Evolutionary conservation across 2,113 vertebrate species (phyloP).

Genomic region (Caranx melampygus): DNA sequence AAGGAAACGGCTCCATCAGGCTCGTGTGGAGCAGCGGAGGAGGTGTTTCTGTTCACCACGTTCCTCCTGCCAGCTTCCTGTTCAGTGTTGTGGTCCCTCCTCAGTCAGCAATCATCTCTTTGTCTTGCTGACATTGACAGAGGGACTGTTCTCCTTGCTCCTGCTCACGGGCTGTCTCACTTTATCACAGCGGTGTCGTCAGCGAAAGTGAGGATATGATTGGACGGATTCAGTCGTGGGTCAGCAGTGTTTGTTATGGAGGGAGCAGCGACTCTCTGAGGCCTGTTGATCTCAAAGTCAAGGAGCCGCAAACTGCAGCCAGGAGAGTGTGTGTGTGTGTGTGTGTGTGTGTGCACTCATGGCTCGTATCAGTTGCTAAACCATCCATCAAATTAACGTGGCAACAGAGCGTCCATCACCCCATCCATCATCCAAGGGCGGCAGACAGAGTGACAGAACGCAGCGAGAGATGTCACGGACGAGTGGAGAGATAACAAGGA

Average conservation of each 20-base stretch:
- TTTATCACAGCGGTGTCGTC: slow-evolving; percentile 25
- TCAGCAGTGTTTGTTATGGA: slow-evolving; percentile 44
- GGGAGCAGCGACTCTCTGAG: slow-evolving; percentile 36
- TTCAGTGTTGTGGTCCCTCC: not conserved
- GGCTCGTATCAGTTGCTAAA: slow-evolving; percentile 67
- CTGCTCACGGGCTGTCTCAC: slow-evolving; percentile 12
- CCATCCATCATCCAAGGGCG: slow-evolving; percentile 79
- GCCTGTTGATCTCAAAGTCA: slow-evolving; percentile 65
- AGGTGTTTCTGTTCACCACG: not conserved
- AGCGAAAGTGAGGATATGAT: slow-evolving; percentile 46
- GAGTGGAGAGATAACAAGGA: slow-evolving; percentile 68
- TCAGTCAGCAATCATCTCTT: slow-evolving; percentile 32
- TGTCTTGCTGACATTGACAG: slow-evolving; percentile 55
- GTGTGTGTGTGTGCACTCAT: slow-evolving; percentile 18
- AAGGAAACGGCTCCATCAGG: too few species aligned
- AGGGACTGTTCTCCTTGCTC: slow-evolving; percentile 34
- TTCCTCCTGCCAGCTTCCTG: not conserved
- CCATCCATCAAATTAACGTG: slow-evolving; percentile 80
- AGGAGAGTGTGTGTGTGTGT: slow-evolving; percentile 17
- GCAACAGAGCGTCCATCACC: slow-evolving; percentile 71
- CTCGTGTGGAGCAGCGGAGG: not conserved
- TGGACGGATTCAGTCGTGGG: slow-evolving; percentile 49
- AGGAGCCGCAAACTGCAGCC: slow-evolving; percentile 25
- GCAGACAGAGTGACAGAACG: slow-evolving; percentile 65
- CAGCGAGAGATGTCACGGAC: slow-evolving; percentile 62